Evolutionary conservation across 2,113 vertebrate species (phyloP), one percentile per base, ranked within the genome.

Genomic region (Urocynchramus pylzowi): DNA sequence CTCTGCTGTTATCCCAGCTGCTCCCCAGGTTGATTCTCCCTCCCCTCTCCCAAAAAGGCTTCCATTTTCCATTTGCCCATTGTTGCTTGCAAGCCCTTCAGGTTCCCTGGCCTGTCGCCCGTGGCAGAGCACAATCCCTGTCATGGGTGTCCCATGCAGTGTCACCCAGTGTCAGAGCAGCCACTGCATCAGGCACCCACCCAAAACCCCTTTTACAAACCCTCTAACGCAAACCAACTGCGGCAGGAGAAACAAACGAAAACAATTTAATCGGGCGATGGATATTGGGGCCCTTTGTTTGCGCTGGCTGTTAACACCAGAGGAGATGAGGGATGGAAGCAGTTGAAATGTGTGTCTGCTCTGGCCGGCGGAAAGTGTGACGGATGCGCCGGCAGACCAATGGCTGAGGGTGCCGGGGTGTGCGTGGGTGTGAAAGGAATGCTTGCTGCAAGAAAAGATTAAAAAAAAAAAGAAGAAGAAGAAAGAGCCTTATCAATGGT

Each of bases 351-450:
- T 86, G 90, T 59, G 79, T 94, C 92, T 76, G 1, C 94, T 95
- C 89, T 87, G 94, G 90, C 91, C 20, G 37, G 50, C 7, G 70
- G 84, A 87, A 93, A 95, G 94, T 84, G 87, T 96, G 96, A 96
- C 85, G 71, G 93, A 85, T 95, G 91, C 11, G 2, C 65, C 52
- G 0, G 84, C 74, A 82, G 74, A 12, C 88, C 94, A 94, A 93
- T 91, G 85, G 65, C 60, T 80, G 93, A 42, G 84, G 64, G 6
- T 81, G 87, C 90, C 1, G 78, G 93, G 49, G 65, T n/a, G 92
- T 90, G 96, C 47, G 92, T 96, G 92, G 95, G 89, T 80, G 85
- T 75, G 87, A 88, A 93, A 97, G 95, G 94, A 95, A 92, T 96
- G 93, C 69, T 94, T 1, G 4, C 84, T 67, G 83, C 39, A 24